Conservation (phyloP, 2,113 vertebrate genomes). For the Catharus minimus region DNA sequence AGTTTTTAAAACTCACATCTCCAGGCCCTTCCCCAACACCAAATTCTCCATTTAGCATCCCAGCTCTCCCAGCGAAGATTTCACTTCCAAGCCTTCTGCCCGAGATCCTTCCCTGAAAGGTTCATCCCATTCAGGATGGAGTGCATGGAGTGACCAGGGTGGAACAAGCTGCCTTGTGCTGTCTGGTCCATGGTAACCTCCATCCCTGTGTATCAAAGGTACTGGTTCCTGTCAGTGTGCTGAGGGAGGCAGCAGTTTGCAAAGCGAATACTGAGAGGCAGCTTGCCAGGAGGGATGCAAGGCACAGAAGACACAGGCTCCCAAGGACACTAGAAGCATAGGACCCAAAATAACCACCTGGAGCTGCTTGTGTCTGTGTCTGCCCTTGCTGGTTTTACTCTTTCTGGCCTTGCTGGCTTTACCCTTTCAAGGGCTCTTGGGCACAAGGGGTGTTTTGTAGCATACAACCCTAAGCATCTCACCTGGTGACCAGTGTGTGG, state of each 20-base stretch:
- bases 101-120: not conserved
- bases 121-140: not conserved
- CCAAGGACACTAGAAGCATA: not conserved
- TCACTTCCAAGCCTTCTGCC: not conserved
- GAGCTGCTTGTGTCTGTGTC: not conserved
- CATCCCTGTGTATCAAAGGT: not conserved
- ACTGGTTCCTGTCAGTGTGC: not conserved
- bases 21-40: not conserved
- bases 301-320: fast-evolving
- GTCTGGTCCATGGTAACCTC: not conserved
- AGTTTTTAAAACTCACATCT: not conserved
- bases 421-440: not conserved
- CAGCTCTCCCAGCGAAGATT: not conserved
- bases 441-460: not conserved
- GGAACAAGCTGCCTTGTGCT: not conserved
- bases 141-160: not conserved
- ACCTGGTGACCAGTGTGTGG: not conserved
- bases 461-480: not conserved
- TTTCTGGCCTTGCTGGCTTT: not conserved
- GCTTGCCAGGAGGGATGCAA: not conserved
- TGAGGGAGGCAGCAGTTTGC: not conserved
- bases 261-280: not conserved
- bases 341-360: not conserved
- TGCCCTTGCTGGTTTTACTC: not conserved
- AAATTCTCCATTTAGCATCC: not conserved